These are phyloP conservation scores for Ashinkailepas kermadecensis DNA, from an alignment of 2,888 invertebrate species.

Conservation along the genomic window DNA sequence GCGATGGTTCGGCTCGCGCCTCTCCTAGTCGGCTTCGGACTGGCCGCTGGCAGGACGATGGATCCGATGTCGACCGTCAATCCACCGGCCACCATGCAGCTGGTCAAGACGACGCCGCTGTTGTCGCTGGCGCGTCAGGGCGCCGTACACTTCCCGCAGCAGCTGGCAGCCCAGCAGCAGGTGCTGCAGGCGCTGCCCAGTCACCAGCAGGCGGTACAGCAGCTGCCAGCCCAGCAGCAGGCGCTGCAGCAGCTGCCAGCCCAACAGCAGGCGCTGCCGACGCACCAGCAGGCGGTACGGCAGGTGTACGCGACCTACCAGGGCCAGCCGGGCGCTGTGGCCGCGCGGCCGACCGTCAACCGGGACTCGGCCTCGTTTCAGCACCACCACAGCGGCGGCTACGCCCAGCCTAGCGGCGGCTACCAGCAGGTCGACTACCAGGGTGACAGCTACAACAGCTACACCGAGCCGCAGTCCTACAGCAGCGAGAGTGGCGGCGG, in stretches of 20 bases:
- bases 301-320: background rate
- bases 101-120: too few relatives aligned
- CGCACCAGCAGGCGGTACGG: background rate
- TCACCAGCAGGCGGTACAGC: too few relatives aligned
- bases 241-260: too few relatives aligned
- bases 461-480: background rate
- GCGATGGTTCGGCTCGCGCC: background rate
- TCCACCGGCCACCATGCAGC: background rate
- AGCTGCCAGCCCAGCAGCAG: too few relatives aligned
- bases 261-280: too few relatives aligned
- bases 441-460: background rate
- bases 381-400: background rate
- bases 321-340: background rate
- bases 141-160: too few relatives aligned
- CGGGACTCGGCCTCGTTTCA: background rate
- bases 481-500: background rate
- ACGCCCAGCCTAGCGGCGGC: background rate
- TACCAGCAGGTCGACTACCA: background rate
- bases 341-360: background rate
- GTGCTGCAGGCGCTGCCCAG: too few relatives aligned
- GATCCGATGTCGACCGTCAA: background rate
- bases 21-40: background rate
- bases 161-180: too few relatives aligned
- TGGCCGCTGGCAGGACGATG: background rate
- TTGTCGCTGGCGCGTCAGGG: too few relatives aligned